A percentile compares a stretch with the other conserved stretches of the same genome.
Evolutionary conservation across 30 jellyfish, hydroid and myxozoan genomes (phyloP).

Genomic region (Chrysaora quinquecirrha): DNA sequence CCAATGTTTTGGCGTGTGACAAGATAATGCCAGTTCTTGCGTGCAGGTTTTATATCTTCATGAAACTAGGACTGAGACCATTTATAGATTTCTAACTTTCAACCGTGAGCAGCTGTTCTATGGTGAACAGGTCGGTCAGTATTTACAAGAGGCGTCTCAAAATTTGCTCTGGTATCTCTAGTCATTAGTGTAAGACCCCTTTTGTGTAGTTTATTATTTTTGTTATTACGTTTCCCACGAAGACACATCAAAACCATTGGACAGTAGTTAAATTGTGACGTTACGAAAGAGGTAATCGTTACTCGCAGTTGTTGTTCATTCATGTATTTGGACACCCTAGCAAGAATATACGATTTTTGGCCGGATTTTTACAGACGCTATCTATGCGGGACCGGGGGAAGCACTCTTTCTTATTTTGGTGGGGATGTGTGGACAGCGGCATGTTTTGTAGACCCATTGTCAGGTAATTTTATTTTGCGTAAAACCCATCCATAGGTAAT

Average conservation of each 20-base stretch:
- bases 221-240: constrained; percentile 1
- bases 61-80: too few species aligned
- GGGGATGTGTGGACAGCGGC: too few species aligned
- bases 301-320: neutral
- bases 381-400: too few species aligned
- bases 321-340: neutral
- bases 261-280: constrained; percentile 4
- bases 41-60: too few species aligned
- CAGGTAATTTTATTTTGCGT: too few species aligned
- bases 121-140: constrained; percentile 11
- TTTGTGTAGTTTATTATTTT: constrained; percentile 8
- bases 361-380: neutral
- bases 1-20: neutral
- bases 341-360: neutral
- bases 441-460: too few species aligned
- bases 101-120: constrained; percentile 19
- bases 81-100: neutral
- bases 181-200: constrained; percentile 3
- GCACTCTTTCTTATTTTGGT: too few species aligned
- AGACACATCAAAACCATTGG: constrained; percentile 16
- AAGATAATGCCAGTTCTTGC: too few species aligned
- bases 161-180: neutral
- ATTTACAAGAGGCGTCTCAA: constrained; percentile 12
- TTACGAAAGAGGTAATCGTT: neutral
- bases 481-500: too few species aligned